These are phyloP conservation scores for Fulica atra DNA, from an alignment of 2,113 vertebrate species.

Conservation along the genomic window DNA sequence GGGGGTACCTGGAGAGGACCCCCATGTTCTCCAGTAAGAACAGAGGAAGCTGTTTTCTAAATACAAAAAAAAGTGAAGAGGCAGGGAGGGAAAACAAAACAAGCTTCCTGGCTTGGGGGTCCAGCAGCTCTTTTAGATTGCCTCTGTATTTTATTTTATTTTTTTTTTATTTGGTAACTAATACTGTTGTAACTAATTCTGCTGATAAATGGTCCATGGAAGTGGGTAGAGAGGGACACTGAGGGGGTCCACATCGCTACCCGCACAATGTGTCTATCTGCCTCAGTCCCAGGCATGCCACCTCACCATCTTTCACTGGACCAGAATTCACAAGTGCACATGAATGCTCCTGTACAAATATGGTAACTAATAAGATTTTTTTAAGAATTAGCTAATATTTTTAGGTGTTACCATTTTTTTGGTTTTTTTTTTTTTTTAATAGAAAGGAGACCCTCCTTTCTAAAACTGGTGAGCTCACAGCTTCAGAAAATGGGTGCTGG, in stretches of 20 bases:
- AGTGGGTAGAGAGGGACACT: background rate
- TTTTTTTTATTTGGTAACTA: background rate
- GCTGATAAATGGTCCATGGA: constrained; percentile 16
- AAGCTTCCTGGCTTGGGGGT: background rate
- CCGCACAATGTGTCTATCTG: background rate
- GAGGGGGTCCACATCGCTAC: background rate
- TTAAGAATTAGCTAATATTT: background rate
- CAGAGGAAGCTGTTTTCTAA: background rate
- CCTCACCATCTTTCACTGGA: background rate
- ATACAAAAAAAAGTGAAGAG: background rate
- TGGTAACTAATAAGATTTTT: background rate
- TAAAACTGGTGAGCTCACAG: background rate
- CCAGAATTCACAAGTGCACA: fast-evolving
- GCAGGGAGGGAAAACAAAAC: background rate
- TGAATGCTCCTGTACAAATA: background rate
- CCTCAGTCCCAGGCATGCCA: background rate
- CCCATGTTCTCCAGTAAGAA: background rate
- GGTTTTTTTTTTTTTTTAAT: too few species aligned
- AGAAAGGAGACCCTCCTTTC: background rate
- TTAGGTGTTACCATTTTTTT: too few species aligned
- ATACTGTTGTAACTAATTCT: background rate
- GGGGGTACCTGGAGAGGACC: background rate
- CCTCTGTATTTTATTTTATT: background rate
- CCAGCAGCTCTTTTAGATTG: background rate
- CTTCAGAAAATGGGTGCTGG: background rate